Evolutionary conservation across 2,797 vertebrate genomes (phyloP).

Genomic region (Sebastiscus tertius): DNA sequence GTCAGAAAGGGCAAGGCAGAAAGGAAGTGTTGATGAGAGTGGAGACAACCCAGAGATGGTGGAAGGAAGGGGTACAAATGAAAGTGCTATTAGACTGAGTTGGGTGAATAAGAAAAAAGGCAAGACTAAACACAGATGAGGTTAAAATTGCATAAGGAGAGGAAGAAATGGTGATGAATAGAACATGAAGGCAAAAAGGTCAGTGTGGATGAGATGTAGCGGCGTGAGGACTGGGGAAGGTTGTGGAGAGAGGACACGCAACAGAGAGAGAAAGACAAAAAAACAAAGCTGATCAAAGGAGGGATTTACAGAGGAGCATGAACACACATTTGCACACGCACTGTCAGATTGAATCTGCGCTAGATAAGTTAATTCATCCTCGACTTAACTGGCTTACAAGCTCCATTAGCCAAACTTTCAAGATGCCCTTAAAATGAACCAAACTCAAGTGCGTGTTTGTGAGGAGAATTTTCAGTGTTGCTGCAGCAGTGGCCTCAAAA

Average conservation of each 20-base stretch:
- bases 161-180: conserved; percentile 10
- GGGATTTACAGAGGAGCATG: conserved; percentile 9
- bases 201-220: not conserved
- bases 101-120: not conserved
- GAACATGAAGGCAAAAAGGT: conserved; percentile 32
- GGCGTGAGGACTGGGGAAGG: not conserved
- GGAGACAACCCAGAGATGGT: not conserved
- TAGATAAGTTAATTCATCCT: conserved; percentile 30
- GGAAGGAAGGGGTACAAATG: not conserved
- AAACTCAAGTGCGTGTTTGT: conserved; percentile 11
- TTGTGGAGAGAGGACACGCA: not conserved
- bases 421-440: conserved; percentile 43
- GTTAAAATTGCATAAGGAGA: not conserved
- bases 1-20: not conserved
- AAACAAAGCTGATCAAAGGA: conserved; percentile 12
- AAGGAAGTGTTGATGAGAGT: conserved; percentile 31
- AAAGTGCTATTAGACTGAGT: not conserved
- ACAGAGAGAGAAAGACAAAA: not conserved
- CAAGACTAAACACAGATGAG: not conserved
- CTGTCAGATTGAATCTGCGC: conserved; percentile 24
- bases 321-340: conserved; percentile 13
- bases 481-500: not conserved
- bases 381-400: conserved; percentile 37
- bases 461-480: not conserved
- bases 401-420: conserved; percentile 40